Evolutionary conservation across 2,113 vertebrate species (phyloP).

Genomic region (Elanoides forficatus): DNA sequence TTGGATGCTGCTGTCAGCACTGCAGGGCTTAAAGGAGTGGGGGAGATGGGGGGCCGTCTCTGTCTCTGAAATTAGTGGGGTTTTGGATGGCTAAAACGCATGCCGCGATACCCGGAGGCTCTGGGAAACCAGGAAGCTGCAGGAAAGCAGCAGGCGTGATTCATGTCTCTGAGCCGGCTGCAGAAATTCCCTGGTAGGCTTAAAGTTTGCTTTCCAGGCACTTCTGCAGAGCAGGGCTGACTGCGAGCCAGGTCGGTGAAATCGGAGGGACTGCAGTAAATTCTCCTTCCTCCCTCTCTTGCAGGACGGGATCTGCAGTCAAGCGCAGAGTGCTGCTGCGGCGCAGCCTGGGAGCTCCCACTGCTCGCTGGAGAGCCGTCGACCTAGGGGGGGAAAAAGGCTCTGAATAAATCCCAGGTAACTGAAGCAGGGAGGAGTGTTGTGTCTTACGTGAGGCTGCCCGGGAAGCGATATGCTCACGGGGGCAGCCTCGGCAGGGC

Average conservation of each 20-base stretch:
- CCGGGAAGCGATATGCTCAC: rapidly evolving
- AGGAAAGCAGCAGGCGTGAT: neutral
- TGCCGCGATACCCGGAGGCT: neutral
- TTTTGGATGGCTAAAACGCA: neutral
- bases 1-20: neutral
- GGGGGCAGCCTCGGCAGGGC: neutral
- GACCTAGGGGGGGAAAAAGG: neutral
- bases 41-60: neutral
- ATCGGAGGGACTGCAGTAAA: neutral
- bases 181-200: neutral
- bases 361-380: neutral
- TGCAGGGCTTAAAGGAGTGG: neutral
- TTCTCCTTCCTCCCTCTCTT: neutral
- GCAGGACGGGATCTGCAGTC: slow-evolving; percentile 9
- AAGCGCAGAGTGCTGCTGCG: neutral
- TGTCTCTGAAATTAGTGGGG: neutral
- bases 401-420: neutral
- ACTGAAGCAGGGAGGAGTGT: neutral
- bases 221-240: slow-evolving; percentile 27
- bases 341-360: neutral
- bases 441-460: neutral
- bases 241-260: neutral
- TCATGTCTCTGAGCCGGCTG: neutral
- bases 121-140: neutral
- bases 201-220: slow-evolving; percentile 11